These are phyloP conservation scores for Aramus guarauna DNA, from an alignment of 2,113 vertebrate species.

Conservation along the genomic window DNA sequence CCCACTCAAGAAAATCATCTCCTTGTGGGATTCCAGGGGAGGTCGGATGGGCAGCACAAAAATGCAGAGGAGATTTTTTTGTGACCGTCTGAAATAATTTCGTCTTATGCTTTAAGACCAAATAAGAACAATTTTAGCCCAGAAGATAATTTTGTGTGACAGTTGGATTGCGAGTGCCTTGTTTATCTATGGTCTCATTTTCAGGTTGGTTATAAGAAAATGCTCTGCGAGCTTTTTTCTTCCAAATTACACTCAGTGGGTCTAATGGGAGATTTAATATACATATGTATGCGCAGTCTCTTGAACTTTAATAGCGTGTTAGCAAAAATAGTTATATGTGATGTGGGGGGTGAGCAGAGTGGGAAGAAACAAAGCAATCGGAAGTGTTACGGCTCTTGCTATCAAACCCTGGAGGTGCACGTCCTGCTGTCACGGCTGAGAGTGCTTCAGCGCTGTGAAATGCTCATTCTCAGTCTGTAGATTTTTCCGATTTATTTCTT, in stretches of 20 bases:
- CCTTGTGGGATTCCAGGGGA: neutral
- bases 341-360: neutral
- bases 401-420: neutral
- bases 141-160: conserved; percentile 32
- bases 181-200: conserved; percentile 49
- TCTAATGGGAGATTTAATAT: neutral
- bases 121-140: conserved; percentile 21
- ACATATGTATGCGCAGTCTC: neutral
- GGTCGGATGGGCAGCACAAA: neutral
- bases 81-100: conserved; percentile 22
- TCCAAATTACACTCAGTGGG: neutral
- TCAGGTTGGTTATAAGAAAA: conserved; percentile 43
- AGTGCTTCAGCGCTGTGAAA: neutral
- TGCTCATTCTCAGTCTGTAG: neutral
- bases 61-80: conserved; percentile 19
- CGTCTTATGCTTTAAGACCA: neutral
- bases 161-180: neutral
- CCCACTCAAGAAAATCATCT: conserved; percentile 27
- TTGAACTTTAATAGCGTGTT: neutral
- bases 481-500: neutral
- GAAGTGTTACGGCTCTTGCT: neutral
- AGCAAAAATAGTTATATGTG: neutral
- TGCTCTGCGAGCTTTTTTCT: neutral
- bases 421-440: neutral
- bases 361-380: neutral